Evolutionary conservation across 2,888 invertebrate species (phyloP).

Genomic region (Heliconius hortense): DNA sequence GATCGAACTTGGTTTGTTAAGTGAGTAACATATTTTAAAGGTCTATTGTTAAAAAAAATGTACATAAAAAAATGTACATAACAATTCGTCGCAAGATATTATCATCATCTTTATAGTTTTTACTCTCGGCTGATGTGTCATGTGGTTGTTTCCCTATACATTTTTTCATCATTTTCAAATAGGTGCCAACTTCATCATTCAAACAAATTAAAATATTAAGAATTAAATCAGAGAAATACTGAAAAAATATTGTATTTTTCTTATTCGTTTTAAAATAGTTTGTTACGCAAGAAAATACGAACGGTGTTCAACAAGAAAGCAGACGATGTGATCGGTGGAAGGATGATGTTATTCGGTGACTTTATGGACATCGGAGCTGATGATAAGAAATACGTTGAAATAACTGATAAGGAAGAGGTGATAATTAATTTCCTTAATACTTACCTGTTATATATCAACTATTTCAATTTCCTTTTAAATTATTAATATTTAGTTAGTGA

Average conservation of each 20-base stretch:
- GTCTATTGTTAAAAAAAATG: background rate
- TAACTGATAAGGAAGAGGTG: constrained; percentile 83
- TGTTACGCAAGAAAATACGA: constrained; percentile 81
- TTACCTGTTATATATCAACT: background rate
- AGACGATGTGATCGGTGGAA: constrained; percentile 70
- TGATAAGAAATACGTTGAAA: constrained; percentile 83
- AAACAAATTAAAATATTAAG: too few species aligned
- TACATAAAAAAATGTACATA: too few species aligned
- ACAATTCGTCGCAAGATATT: too few species aligned
- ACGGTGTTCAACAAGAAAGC: constrained; percentile 80
- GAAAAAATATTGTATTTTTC: background rate
- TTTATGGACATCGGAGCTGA: constrained; percentile 82
- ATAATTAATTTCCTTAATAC: constrained; percentile 8
- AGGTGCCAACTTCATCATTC: too few species aligned
- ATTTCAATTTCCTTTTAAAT: background rate
- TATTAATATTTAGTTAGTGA: background rate
- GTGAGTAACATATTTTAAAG: constrained; percentile 51
- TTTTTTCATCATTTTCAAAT: too few species aligned
- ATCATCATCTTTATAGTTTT: too few species aligned
- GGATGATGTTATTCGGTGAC: constrained; percentile 86
- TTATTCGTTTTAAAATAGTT: constrained; percentile 48
- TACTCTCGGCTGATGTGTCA: too few species aligned
- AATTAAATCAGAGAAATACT: too few species aligned
- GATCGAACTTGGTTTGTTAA: constrained; percentile 89
- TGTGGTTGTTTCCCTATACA: too few species aligned